Percentiles rank a stretch among this genome's conserved stretches.
Evolutionary conservation across 1,140 invertebrate species (phyloP).

Genomic region (Scaptomyza pallida): DNA sequence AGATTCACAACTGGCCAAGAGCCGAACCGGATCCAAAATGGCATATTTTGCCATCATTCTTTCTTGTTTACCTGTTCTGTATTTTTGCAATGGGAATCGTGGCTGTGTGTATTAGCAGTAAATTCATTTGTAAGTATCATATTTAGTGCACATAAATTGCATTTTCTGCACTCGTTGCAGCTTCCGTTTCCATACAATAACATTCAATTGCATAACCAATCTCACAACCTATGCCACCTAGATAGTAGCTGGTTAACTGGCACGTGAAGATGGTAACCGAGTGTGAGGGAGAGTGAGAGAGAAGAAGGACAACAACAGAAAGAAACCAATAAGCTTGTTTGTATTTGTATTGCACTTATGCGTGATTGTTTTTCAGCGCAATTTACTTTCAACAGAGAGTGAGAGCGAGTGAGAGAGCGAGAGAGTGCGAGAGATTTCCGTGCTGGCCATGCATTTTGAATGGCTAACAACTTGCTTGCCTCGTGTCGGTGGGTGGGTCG

Average conservation of each 20-base stretch:
- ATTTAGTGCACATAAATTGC: conserved; percentile 2
- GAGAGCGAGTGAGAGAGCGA: no score
- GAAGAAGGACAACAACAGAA: conserved; percentile 32
- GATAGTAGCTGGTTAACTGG: conserved; percentile 8
- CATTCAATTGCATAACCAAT: background rate
- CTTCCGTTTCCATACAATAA: background rate
- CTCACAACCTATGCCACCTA: background rate
- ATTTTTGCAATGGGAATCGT: background rate
- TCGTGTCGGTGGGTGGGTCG: no score
- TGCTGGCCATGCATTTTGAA: conserved; percentile 1
- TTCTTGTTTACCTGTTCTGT: background rate
- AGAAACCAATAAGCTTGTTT: conserved; percentile 72
- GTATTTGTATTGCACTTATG: conserved; percentile 72
- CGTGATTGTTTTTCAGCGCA: conserved; percentile 71
- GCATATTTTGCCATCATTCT: background rate
- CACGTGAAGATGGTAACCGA: background rate
- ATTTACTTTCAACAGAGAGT: conserved; percentile 71
- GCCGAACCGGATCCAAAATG: background rate
- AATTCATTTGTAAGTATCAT: conserved; percentile 1
- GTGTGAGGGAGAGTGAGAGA: no score
- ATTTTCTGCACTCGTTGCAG: background rate
- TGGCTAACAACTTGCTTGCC: background rate
- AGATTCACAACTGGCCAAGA: background rate
- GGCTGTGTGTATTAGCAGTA: background rate
- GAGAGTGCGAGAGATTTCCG: conserved; percentile 44